Conservation (phyloP, 1,140 invertebrate genomes). For the Caerostris darwini region DNA sequence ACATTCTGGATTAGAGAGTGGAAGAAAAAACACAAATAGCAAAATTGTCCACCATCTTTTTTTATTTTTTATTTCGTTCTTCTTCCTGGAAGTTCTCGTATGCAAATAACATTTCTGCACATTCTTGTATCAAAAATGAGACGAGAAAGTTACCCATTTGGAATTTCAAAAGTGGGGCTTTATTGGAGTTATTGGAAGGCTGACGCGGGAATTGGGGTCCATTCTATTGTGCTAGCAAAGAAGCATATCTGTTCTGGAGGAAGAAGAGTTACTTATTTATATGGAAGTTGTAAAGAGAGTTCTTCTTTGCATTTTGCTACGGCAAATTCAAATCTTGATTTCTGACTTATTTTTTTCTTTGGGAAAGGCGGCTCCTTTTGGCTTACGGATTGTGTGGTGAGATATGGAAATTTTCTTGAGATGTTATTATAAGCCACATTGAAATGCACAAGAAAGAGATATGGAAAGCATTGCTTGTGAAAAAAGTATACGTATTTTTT, state of each 20-base stretch:
- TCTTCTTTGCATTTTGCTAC: too few relatives aligned
- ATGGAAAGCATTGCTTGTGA: too few relatives aligned
- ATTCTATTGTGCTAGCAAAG: neutral
- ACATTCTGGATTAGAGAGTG: constrained; percentile 40
- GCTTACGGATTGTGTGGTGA: neutral
- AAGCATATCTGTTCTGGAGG: neutral
- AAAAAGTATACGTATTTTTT: too few relatives aligned
- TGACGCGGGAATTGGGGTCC: constrained; percentile 26
- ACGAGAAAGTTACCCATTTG: constrained; percentile 29
- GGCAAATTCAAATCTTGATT: constrained; percentile 2
- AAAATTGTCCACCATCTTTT: neutral
- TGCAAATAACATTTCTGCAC: constrained; percentile 42
- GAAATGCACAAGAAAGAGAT: too few relatives aligned
- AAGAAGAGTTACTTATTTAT: constrained; percentile 45
- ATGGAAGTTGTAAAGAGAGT: constrained; percentile 38
- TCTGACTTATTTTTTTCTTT: neutral
- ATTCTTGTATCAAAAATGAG: neutral
- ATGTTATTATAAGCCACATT: constrained; percentile 8
- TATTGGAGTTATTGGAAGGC: constrained; percentile 68
- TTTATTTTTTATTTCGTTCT: neutral
- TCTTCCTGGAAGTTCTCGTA: constrained; percentile 19
- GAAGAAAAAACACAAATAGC: neutral
- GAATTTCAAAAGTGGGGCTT: constrained; percentile 34
- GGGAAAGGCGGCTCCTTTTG: too few relatives aligned
- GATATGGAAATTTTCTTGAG: neutral